A percentile compares a stretch with the other conserved stretches of the same genome.
These are phyloP conservation scores for Vandiemenella viatica DNA, from an alignment of 2,888 invertebrate species.

Conservation along the genomic window DNA sequence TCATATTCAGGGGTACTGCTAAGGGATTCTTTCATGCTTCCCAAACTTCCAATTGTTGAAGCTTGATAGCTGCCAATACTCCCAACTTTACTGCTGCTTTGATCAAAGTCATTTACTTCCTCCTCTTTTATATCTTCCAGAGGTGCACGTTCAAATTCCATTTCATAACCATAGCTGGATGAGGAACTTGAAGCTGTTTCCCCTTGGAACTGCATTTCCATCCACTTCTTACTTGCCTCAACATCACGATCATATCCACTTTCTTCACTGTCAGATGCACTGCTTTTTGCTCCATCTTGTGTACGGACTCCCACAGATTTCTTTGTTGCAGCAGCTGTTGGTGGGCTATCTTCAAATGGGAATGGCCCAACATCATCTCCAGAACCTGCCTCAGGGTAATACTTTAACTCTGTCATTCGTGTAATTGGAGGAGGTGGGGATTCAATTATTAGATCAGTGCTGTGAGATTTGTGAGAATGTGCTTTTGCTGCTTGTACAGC, in stretches of 20 bases:
- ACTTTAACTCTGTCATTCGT: conserved; percentile 32
- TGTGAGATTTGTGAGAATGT: conserved; percentile 44
- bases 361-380: conserved; percentile 46
- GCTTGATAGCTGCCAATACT: conserved; percentile 50
- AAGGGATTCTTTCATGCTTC: conserved; percentile 73
- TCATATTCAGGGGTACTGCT: conserved; percentile 89
- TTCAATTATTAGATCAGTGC: conserved; percentile 46
- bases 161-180: conserved; percentile 49
- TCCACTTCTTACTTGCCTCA: conserved; percentile 69
- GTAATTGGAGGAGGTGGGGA: conserved; percentile 48
- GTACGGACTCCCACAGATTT: conserved; percentile 12
- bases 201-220: conserved; percentile 76
- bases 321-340: conserved; percentile 19
- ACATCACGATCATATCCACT: conserved; percentile 35
- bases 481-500: conserved; percentile 37
- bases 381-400: conserved; percentile 27
- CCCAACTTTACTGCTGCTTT: conserved; percentile 54
- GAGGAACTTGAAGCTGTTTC: conserved; percentile 43
- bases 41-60: conserved; percentile 61
- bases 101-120: conserved; percentile 73
- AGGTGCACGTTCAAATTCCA: conserved; percentile 69
- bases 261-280: conserved; percentile 21
- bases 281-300: conserved; percentile 17
- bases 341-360: conserved; percentile 54
- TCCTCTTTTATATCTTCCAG: conserved; percentile 87